These are phyloP conservation scores for Drosophila serrata DNA, from an alignment of 1,140 invertebrate genomes.

Conservation along the genomic window DNA sequence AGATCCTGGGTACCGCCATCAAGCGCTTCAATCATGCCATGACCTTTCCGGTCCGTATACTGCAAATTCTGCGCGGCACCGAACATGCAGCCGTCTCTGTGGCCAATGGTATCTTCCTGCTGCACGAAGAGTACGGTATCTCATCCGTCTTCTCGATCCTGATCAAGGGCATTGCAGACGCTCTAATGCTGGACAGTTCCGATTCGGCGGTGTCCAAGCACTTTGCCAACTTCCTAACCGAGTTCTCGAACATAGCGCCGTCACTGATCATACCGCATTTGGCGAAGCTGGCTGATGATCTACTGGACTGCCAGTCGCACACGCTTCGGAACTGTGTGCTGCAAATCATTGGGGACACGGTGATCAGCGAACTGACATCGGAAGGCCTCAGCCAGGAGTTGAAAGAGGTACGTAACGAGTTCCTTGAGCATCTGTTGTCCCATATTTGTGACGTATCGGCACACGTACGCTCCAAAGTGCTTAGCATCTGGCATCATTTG, in stretches of 20 bases:
- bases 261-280: slow-evolving; percentile 78
- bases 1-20: slow-evolving; percentile 92
- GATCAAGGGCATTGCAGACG: slow-evolving; percentile 75
- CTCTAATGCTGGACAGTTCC: slow-evolving; percentile 57
- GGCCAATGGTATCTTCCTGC: slow-evolving; percentile 72
- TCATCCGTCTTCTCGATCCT: slow-evolving; percentile 70
- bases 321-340: slow-evolving; percentile 92
- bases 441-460: slow-evolving; percentile 94
- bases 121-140: slow-evolving; percentile 81
- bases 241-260: slow-evolving; percentile 67
- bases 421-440: slow-evolving; percentile 91
- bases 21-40: slow-evolving; percentile 93
- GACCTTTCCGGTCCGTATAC: slow-evolving; percentile 87
- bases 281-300: slow-evolving; percentile 71
- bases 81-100: slow-evolving; percentile 70
- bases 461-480: slow-evolving; percentile 92
- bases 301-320: slow-evolving; percentile 88
- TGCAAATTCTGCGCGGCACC: slow-evolving; percentile 85
- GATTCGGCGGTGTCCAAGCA: slow-evolving; percentile 69
- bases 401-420: slow-evolving; percentile 89
- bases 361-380: slow-evolving; percentile 89
- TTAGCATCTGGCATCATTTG: slow-evolving; percentile 91
- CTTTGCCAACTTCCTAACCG: slow-evolving; percentile 77
- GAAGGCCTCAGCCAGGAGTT: slow-evolving; percentile 90
- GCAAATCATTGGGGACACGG: slow-evolving; percentile 91